Evolutionary conservation across 1,140 invertebrate species (phyloP).

Genomic region (Chrysoperla carnea): DNA sequence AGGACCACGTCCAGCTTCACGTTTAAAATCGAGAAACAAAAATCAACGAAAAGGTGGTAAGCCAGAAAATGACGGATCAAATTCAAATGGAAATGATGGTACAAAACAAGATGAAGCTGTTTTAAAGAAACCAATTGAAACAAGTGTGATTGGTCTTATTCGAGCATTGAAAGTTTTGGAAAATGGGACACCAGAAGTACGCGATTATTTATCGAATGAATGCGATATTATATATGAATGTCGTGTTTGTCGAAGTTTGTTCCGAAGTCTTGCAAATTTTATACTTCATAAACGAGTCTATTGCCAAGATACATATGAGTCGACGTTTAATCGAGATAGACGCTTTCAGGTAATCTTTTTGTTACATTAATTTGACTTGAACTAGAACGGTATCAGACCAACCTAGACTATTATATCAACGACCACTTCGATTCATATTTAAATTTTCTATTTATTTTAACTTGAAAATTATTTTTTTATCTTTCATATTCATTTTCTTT

Average conservation of each 20-base stretch:
- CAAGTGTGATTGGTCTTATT: slow-evolving; percentile 19
- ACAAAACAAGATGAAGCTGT: slow-evolving; percentile 16
- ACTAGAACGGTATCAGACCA: too few species aligned
- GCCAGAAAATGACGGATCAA: slow-evolving; percentile 10
- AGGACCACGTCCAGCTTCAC: not conserved
- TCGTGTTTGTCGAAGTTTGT: slow-evolving; percentile 34
- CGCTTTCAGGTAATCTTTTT: not conserved
- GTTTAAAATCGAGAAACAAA: not conserved
- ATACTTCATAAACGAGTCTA: slow-evolving; percentile 38
- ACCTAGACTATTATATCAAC: too few species aligned
- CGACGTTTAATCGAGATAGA: not conserved
- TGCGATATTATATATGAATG: slow-evolving; percentile 44
- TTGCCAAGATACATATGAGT: slow-evolving; percentile 21
- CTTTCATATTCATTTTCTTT: not conserved
- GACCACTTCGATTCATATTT: too few species aligned
- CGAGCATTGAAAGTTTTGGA: slow-evolving; percentile 19
- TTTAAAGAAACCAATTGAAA: slow-evolving; percentile 21
- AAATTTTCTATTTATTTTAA: too few species aligned
- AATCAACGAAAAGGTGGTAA: slow-evolving; percentile 12
- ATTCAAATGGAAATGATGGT: slow-evolving; percentile 8
- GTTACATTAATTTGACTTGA: too few species aligned
- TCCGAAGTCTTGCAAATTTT: slow-evolving; percentile 39
- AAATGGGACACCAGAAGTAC: slow-evolving; percentile 24
- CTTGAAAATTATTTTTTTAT: not conserved
- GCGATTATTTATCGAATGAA: slow-evolving; percentile 32